Percentiles rank a stretch among this genome's conserved stretches.
phyloP scores from a whole-genome alignment of 53 echinoderm and acorn worm species.

The Hippasteria phrygiana region DNA sequence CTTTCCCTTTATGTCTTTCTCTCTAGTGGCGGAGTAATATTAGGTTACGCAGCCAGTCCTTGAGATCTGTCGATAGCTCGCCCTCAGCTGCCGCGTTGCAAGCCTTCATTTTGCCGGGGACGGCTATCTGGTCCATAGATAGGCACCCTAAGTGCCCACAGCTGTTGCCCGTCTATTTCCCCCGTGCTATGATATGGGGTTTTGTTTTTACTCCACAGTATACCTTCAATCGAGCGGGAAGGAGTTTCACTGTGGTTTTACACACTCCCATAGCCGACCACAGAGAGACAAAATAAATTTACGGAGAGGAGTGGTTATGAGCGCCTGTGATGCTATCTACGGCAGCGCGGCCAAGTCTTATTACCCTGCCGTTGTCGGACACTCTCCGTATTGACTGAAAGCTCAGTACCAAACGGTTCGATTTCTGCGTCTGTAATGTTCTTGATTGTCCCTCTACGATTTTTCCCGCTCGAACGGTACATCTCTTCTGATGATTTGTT shows the following conservation, averaged over 20 bases:
- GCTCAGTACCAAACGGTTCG: constrained; percentile 28
- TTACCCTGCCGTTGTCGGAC: constrained; percentile 41
- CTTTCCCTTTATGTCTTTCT: too few species aligned
- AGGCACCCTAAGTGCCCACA: constrained; percentile 53
- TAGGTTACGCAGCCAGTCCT: constrained; percentile 46
- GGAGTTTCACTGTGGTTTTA: not conserved
- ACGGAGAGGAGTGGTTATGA: not conserved
- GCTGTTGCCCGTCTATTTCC: constrained; percentile 35
- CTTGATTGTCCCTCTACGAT: not conserved
- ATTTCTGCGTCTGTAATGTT: constrained; percentile 55
- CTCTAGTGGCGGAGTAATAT: constrained; percentile 20
- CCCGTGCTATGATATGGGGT: constrained; percentile 61
- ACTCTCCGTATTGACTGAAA: constrained; percentile 48
- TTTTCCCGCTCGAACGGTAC: constrained; percentile 31
- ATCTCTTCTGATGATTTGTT: not conserved
- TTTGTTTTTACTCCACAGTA: not conserved
- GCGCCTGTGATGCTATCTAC: not conserved
- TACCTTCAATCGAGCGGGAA: constrained; percentile 38
- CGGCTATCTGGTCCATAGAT: constrained; percentile 32
- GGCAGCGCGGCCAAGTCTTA: not conserved
- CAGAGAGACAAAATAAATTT: not conserved
- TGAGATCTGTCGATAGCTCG: constrained; percentile 36
- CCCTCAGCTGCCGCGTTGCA: constrained; percentile 47
- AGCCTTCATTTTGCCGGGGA: constrained; percentile 43
- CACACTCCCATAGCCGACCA: not conserved